Base-by-base conservation (phyloP, 2,888 invertebrate genomes). In the Blomia tropicalis region DNA sequence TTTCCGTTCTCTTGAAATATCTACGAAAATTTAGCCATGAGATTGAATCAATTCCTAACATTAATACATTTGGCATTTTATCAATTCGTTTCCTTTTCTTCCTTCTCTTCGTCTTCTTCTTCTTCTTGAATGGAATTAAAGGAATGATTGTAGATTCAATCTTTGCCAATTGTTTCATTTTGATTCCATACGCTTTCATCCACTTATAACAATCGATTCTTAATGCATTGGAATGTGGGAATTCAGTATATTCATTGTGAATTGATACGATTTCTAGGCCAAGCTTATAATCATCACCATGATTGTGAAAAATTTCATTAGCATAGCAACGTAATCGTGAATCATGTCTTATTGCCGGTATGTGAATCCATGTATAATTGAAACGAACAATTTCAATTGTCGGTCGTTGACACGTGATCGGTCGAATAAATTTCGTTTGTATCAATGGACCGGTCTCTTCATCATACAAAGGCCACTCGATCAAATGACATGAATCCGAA, bases 21-120 rank as follows among this genome's bases (percentile, higher is more conserved):
- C 86, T 78, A 23, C 81, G 78, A 62, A 87, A 79, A 71, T 89
- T 86, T 44, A 85, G 75, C 62, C 87, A 75, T 0, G 90, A 89
- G 69, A 90, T 82, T 51, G 87, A 85, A 71, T 90, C 89, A 69
- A 91, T 82, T 43, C 89, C 90, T 22, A 92, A 72, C 71, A 89
- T 76, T 31, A 90, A 73, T 0, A 91, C 81, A 71, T 82, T 84
- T 22, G 82, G 73, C 1, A 63, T 67, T 22, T 71, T 70, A 11
- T 59, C 22, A 1, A 29, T 25, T 17, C 43, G 7, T 1, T 47
- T 41, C 53, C 58, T n/a, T 11, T 62, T 47, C 1, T 60, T 25
- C 19, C 43, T 60, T n/a, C 14, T 11, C 53, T 60, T n/a, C 11
- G 60, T 47, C 1, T 60, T 25, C 19, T 53, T 60, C 14, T 14